Evolutionary conservation across 2,113 vertebrate genomes (phyloP).

Genomic region (Gadus macrocephalus): DNA sequence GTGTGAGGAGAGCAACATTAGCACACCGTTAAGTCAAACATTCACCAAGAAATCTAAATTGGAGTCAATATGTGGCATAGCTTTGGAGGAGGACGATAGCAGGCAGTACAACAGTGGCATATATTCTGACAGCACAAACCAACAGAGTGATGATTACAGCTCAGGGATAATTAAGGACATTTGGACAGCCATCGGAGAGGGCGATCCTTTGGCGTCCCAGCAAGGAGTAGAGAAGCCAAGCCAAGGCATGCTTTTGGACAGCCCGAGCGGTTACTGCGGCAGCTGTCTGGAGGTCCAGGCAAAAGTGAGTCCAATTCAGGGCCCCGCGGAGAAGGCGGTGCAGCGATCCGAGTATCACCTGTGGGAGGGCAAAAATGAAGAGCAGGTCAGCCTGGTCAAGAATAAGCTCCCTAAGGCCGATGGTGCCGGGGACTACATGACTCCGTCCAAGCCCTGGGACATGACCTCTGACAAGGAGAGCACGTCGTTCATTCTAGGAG

Average conservation of each 20-base stretch:
- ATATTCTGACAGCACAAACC: constrained; percentile 78
- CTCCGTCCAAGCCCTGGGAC: constrained; percentile 93
- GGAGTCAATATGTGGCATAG: constrained; percentile 97
- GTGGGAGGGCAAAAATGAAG: constrained; percentile 91
- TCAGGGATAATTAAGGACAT: constrained; percentile 97
- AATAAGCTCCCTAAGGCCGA: constrained; percentile 82
- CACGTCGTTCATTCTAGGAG: constrained; percentile 93
- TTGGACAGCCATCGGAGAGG: constrained; percentile 87
- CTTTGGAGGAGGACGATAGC: constrained; percentile 85
- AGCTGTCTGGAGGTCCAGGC: constrained; percentile 83
- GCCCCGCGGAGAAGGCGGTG: constrained; percentile 84
- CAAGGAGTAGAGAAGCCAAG: constrained; percentile 75
- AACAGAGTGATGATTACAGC: constrained; percentile 85
- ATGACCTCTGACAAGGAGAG: constrained; percentile 82
- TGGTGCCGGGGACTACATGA: constrained; percentile 88
- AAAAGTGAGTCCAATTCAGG: constrained; percentile 73
- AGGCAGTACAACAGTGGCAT: constrained; percentile 79
- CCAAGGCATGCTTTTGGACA: constrained; percentile 79
- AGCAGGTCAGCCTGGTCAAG: constrained; percentile 75
- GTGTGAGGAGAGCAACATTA: constrained; percentile 75
- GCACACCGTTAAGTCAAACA: constrained; percentile 78
- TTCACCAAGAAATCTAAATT: constrained; percentile 94
- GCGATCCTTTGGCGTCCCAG: constrained; percentile 65
- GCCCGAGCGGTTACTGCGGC: constrained; percentile 79
- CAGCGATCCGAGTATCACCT: constrained; percentile 94